Evolutionary conservation across 1,140 invertebrate species (phyloP), one percentile per base, ranked within the genome.

Genomic region (Platyscapa corneri): DNA sequence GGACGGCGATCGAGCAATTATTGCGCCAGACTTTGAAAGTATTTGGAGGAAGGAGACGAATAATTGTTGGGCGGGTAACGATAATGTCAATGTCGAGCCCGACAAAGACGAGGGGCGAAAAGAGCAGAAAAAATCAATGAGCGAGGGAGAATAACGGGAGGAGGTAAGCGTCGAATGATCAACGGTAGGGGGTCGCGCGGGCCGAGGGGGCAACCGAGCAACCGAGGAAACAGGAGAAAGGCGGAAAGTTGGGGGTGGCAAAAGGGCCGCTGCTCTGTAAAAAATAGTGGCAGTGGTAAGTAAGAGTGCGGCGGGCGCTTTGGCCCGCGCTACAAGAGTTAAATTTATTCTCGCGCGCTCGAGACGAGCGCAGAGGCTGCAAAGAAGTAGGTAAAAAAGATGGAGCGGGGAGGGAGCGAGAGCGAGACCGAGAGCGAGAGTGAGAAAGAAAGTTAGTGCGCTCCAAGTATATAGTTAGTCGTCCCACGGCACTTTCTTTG

Each of bases 401-500:
- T 14, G 30, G 49, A 30, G 83, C 16, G 39, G 30, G 10, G 49
- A 18, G 18, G 16, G 16, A 53, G 49, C 8, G 49, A 34, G 49
- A 39, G 60, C 53, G 18, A 49, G 75, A 78, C 46, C 88, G 85
- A 16, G 83, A 32, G n/a, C 27, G 65, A 74, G n/a, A 83, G 75
- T 70, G 72, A 75, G 81, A 86, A 87, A 87, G 82, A 83, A 89
- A 90, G 89, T 89, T 90, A 88, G 89, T 87, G 87, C 88, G 87
- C 90, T 90, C 83, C 83, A 89, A 89, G 86, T 90, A 87, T 90
- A 89, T 82, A 86, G 84, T 82, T 86, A 89, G 89, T 89, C 88
- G 88, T 90, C 88, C 86, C 89, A 84, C 88, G 90, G 90, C 88
- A 93, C 92, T 93, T 93, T 92, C 92, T 93, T 93, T 93, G 92